Evolutionary conservation across 2,797 vertebrate species (phyloP), one percentile per base, ranked within the genome.

Genomic region (Enteromius fasciolatus): DNA sequence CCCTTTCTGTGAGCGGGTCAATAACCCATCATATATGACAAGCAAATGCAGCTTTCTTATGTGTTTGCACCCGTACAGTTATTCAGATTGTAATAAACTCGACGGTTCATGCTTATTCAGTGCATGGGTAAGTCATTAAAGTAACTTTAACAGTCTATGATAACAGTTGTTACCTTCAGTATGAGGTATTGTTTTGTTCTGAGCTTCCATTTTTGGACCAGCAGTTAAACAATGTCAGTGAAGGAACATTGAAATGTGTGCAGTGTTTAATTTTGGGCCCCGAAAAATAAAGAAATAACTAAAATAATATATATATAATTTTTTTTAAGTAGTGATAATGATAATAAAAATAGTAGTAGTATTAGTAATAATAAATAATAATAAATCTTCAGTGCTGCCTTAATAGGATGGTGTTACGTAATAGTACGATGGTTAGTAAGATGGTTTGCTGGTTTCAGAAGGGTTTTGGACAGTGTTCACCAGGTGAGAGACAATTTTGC

Each of bases 1-100:
- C 82, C 76, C 48, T 78, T 17, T 50, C 5, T 44, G 5, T 59
- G 39, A 31, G 18, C 23, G 18, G 73, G 50, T 77, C 84, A 41
- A 81, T 69, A 82, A 82, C 82, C 68, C 66, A 25, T 74, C 39
- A 39, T 15, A 50, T 17, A n/a, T 59, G 41, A 11, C 20, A 46
- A 10, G 10, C 57, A 50, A 59, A 78, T 44, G 17, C 11, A 39
- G n/a, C 8, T 46, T 66, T 48, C 3, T 23, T 23, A 28, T 50
- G 66, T 31, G 17, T 63, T 1, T 5, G 23, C 28, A 31, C 39
- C n/a, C 23, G 61, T 64, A 31, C 15, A 33, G 3, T 31, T 17
- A 63, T 63, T 17, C 1, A 18, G 14, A 33, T 31, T 36, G 28
- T 50, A 28, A 5, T 64, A 31, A 50, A 1, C 25, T 2, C 20